Evolutionary conservation across 2,888 invertebrate genomes (phyloP).

Genomic region (Megalurothrips usitatus): DNA sequence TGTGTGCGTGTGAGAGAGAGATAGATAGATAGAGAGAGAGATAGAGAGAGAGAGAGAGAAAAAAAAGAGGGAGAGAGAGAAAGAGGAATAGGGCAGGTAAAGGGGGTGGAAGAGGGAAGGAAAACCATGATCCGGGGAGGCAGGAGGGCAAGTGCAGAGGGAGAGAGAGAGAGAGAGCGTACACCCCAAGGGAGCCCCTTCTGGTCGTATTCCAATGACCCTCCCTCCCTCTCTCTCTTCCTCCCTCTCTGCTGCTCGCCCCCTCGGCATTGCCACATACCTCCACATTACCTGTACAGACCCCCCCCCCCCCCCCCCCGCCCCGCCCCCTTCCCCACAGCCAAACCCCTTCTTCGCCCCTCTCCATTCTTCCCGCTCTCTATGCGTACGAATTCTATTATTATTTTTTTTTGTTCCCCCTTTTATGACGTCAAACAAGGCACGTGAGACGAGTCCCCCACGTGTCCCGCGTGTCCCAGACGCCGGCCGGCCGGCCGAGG

Average conservation of each 20-base stretch:
- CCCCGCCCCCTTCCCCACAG: background rate
- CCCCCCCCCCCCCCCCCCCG: background rate
- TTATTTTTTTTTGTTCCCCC: slow-evolving; percentile 8
- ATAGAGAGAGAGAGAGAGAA: no score
- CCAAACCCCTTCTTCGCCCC: background rate
- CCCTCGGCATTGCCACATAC: background rate
- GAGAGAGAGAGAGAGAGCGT: background rate
- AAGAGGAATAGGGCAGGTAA: no score
- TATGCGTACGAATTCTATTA: slow-evolving; percentile 20
- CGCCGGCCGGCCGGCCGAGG: no score
- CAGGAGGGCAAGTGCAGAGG: background rate
- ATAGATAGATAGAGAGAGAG: no score
- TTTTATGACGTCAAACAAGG: slow-evolving; percentile 23
- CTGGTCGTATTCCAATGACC: no score
- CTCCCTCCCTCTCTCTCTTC: no score
- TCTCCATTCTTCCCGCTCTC: background rate
- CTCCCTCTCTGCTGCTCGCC: background rate
- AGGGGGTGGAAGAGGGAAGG: background rate
- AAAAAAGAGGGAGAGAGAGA: no score
- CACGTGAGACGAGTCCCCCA: background rate
- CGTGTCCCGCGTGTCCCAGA: background rate
- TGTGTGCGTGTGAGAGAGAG: no score
- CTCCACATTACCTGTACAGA: background rate
- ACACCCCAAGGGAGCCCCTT: background rate
- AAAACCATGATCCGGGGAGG: background rate